Evolutionary conservation across 2,888 invertebrate genomes (phyloP), one percentile per base, ranked within the genome.

Genomic region (Hydrotaea cyrtoneurina): DNA sequence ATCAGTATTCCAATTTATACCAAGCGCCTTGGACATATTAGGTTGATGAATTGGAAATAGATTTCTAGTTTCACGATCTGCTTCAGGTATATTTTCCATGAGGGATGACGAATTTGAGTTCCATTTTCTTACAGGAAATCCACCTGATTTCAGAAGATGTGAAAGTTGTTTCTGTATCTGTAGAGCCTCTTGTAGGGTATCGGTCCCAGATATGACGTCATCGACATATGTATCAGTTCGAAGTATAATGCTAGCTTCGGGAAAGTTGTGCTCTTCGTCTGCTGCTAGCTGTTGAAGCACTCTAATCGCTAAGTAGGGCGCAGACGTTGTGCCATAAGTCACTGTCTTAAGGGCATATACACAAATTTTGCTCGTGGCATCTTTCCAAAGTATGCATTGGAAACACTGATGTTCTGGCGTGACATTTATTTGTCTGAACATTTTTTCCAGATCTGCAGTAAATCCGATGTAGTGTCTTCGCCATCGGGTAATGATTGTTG

Each of bases 111-210:
- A 72, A n/a, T 80, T 78, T 7, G 80, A 78, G 4, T 50, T 82
- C 80, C 82, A 85, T 53, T 85, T 86, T n/a, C 80, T 46, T 7
- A 80, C 57, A 19, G 62, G 21, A 50, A 80, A 86, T 21, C 85
- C 80, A 13, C 73, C 81, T 13, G 73, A 79, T 53, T 64, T 57
- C n/a, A 57, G 39, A 36, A 73, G 53, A 46, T 57, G 0, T 50
- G 66, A 31, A 8, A 80, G 15, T 39, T 78, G 31, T 43, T 62
- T 31, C 31, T 82, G 82, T 31, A 82, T 31, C 17, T 31, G 19
- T 21, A 39, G 13, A n/a, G 76, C 66, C 36, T 77, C 78, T 8
- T 71, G 31, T n/a, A 50, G 43, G 31, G 59, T 66, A 13, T 81
- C 84, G 19, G 73, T 57, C 1, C 82, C 78, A 21, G 81, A 83